Conservation (phyloP, 1,140 invertebrate species). For the Asbolus verrucosus region DNA sequence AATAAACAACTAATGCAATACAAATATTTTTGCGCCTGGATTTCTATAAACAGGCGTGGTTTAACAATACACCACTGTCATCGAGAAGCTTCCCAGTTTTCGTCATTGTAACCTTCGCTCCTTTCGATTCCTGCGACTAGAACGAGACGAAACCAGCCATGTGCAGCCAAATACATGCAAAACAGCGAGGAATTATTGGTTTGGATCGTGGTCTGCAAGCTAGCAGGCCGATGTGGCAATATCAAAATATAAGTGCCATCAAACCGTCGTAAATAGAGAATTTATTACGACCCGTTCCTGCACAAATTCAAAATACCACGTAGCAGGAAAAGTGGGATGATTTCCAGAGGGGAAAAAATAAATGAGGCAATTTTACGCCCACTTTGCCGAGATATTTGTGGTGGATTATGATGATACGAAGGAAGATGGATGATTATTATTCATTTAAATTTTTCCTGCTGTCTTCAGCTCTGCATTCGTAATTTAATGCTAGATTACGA, state of each 20-base stretch:
- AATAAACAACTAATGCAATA: slow-evolving; percentile 37
- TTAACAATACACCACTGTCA: slow-evolving; percentile 36
- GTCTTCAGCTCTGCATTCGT: slow-evolving; percentile 10
- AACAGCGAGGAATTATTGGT: slow-evolving; percentile 26
- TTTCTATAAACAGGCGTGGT: slow-evolving; percentile 38
- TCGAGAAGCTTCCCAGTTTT: slow-evolving; percentile 7
- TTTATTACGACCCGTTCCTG: slow-evolving; percentile 28
- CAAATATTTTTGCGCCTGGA: slow-evolving; percentile 37
- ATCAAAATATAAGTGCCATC: slow-evolving; percentile 44
- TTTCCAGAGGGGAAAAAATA: slow-evolving; percentile 4
- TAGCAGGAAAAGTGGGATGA: slow-evolving; percentile 17
- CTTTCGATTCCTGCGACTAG: not conserved
- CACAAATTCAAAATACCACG: slow-evolving; percentile 28
- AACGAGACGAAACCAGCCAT: not conserved
- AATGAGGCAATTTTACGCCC: slow-evolving; percentile 10
- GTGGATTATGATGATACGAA: slow-evolving; percentile 5
- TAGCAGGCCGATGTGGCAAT: slow-evolving; percentile 37
- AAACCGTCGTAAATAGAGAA: slow-evolving; percentile 39
- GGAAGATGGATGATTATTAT: slow-evolving; percentile 24
- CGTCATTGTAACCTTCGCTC: slow-evolving; percentile 2
- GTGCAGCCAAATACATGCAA: slow-evolving; percentile 1
- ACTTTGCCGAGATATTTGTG: not conserved
- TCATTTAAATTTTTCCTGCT: slow-evolving; percentile 23
- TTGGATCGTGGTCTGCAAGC: slow-evolving; percentile 32
- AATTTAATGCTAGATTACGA: slow-evolving; percentile 34